Conservation (phyloP, 1,140 invertebrate genomes). For the Medauroidea extradentata region DNA sequence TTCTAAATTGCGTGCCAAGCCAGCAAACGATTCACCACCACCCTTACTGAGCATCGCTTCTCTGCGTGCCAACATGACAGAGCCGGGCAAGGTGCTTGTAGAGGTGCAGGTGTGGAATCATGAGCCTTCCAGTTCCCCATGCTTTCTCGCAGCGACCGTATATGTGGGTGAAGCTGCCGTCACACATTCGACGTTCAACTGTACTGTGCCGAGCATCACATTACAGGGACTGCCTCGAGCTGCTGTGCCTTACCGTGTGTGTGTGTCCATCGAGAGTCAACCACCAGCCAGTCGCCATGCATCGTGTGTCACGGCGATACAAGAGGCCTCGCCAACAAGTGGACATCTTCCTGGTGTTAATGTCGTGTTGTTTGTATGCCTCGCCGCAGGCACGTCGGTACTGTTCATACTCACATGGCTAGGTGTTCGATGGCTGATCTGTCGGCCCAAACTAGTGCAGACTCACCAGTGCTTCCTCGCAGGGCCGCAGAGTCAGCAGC, state of each 20-base stretch:
- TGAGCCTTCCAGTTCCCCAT: constrained; percentile 10
- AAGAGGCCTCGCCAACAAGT: constrained; percentile 8
- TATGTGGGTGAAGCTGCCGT: constrained; percentile 34
- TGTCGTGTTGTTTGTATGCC: neutral
- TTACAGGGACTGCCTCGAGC: constrained; percentile 34
- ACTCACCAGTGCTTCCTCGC: constrained; percentile 52
- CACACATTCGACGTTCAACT: constrained; percentile 37
- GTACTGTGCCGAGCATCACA: constrained; percentile 32
- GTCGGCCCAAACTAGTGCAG: constrained; percentile 46
- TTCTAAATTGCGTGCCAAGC: constrained; percentile 13
- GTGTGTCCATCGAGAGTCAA: constrained; percentile 30
- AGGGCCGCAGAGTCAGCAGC: constrained; percentile 45
- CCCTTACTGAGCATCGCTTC: constrained; percentile 5
- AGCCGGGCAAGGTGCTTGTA: constrained; percentile 23
- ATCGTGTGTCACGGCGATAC: constrained; percentile 47
- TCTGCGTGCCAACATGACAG: constrained; percentile 21
- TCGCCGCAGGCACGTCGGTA: constrained; percentile 35
- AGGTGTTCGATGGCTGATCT: constrained; percentile 44
- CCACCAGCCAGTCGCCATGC: constrained; percentile 35
- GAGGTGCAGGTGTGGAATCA: constrained; percentile 24
- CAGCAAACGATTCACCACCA: constrained; percentile 5
- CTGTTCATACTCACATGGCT: constrained; percentile 29
- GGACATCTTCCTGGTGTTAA: constrained; percentile 15
- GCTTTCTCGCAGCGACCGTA: constrained; percentile 39
- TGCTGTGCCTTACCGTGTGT: constrained; percentile 42